Evolutionary conservation across 2,888 invertebrate genomes (phyloP).

Genomic region (Pediacus dermestoides): DNA sequence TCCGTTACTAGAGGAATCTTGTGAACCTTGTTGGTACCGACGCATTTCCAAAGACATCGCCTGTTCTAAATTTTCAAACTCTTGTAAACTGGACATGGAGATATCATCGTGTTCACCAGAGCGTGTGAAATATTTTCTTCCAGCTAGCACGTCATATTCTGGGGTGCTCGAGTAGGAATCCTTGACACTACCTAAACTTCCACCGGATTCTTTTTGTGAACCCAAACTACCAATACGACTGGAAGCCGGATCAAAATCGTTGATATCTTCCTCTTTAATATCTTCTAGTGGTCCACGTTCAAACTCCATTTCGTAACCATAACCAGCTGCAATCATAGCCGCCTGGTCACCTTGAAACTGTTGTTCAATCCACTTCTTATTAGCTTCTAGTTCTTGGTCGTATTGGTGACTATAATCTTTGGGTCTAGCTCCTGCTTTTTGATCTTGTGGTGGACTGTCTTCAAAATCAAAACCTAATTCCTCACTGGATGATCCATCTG

Average conservation of each 20-base stretch:
- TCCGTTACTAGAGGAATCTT: constrained; percentile 80
- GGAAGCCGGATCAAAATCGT: constrained; percentile 73
- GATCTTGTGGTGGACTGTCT: constrained; percentile 58
- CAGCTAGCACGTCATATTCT: constrained; percentile 81
- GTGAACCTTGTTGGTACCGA: constrained; percentile 66
- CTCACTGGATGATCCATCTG: constrained; percentile 56
- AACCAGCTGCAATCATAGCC: constrained; percentile 58
- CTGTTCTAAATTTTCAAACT: constrained; percentile 88
- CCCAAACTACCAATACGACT: constrained; percentile 74
- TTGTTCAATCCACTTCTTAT: constrained; percentile 87
- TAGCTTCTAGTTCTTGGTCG: constrained; percentile 65
- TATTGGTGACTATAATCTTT: constrained; percentile 49
- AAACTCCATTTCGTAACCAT: constrained; percentile 72
- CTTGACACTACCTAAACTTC: constrained; percentile 72
- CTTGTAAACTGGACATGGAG: constrained; percentile 88
- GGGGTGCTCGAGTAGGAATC: constrained; percentile 90
- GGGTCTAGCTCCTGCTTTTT: constrained; percentile 46
- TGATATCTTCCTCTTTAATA: constrained; percentile 88
- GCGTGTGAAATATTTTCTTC: constrained; percentile 77
- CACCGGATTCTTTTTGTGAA: constrained; percentile 75
- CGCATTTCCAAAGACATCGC: constrained; percentile 78
- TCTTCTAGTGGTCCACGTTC: constrained; percentile 84
- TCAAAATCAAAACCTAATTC: constrained; percentile 67
- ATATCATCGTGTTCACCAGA: constrained; percentile 87
- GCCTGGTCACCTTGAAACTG: constrained; percentile 73